These are phyloP conservation scores for Heliconius ethilla DNA, from an alignment of 2,888 invertebrate genomes.

Conservation along the genomic window DNA sequence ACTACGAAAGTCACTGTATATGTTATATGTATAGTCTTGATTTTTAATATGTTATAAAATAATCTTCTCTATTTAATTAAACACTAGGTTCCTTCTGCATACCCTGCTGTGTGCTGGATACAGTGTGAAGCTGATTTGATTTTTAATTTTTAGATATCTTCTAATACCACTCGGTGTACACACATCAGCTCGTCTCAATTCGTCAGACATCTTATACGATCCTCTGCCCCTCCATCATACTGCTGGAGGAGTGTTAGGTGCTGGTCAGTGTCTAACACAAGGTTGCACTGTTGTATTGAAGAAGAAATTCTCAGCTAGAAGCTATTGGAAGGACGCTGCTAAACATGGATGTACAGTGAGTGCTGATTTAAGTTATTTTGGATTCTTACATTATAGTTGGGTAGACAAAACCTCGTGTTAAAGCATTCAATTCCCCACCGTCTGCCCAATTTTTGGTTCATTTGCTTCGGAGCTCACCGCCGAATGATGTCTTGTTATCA, in stretches of 20 bases:
- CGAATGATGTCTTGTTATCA: no score
- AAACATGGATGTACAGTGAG: conserved; percentile 93
- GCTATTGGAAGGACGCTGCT: conserved; percentile 96
- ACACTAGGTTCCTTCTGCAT: neutral
- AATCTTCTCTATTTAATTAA: neutral
- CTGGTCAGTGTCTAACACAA: conserved; percentile 87
- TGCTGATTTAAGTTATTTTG: conserved; percentile 24
- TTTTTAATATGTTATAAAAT: no score
- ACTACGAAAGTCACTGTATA: no score
- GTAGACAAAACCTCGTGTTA: no score
- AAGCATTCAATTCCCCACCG: no score
- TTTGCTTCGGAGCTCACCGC: no score
- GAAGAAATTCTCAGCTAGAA: conserved; percentile 95
- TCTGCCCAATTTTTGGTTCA: no score
- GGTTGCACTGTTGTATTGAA: conserved; percentile 92
- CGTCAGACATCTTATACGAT: conserved; percentile 90
- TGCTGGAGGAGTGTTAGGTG: conserved; percentile 93
- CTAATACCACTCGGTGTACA: conserved; percentile 85
- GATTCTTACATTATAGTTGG: no score
- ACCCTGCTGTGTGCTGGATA: no score
- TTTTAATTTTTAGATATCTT: conserved; percentile 77
- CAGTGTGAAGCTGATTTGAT: no score
- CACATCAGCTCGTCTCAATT: conserved; percentile 83
- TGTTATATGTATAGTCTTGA: no score
- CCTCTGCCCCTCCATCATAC: conserved; percentile 97